Percentiles rank a stretch among this genome's conserved stretches.
Conservation (phyloP, 2,888 invertebrate species). For the Noctua janthe region DNA sequence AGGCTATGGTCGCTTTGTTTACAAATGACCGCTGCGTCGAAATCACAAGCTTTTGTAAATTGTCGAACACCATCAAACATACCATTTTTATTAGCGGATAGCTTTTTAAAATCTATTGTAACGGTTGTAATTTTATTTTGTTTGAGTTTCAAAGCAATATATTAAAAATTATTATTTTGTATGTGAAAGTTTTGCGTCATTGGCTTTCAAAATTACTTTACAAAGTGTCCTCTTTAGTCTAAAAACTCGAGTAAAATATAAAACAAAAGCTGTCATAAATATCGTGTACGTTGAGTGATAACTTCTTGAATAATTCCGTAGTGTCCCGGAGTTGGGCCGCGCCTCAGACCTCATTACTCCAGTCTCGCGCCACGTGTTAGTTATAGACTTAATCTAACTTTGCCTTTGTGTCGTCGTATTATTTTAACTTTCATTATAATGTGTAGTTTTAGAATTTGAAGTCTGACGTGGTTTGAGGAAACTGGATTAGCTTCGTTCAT, state of each 20-base stretch:
- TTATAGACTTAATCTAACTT: conserved; percentile 74
- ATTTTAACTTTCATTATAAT: conserved; percentile 65
- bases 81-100: conserved; percentile 7
- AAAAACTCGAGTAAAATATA: conserved; percentile 38
- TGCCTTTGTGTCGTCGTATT: conserved; percentile 66
- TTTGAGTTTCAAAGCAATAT: not conserved
- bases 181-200: not conserved
- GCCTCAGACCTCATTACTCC: conserved; percentile 69
- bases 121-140: not conserved
- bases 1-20: conserved; percentile 21
- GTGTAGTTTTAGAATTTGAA: conserved; percentile 59
- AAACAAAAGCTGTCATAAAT: conserved; percentile 60
- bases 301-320: conserved; percentile 68
- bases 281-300: conserved; percentile 59
- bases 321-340: conserved; percentile 48
- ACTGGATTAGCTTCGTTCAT: conserved; percentile 45
- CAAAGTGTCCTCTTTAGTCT: conserved; percentile 25
- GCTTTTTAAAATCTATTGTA: conserved; percentile 6
- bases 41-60: conserved; percentile 31
- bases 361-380: conserved; percentile 68
- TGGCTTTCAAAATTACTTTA: conserved; percentile 30
- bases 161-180: conserved; percentile 12
- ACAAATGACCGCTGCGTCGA: conserved; percentile 31
- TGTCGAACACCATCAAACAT: conserved; percentile 3
- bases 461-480: conserved; percentile 35